phyloP scores from a whole-genome alignment of 2,113 vertebrate species.

The Labeo catla region DNA sequence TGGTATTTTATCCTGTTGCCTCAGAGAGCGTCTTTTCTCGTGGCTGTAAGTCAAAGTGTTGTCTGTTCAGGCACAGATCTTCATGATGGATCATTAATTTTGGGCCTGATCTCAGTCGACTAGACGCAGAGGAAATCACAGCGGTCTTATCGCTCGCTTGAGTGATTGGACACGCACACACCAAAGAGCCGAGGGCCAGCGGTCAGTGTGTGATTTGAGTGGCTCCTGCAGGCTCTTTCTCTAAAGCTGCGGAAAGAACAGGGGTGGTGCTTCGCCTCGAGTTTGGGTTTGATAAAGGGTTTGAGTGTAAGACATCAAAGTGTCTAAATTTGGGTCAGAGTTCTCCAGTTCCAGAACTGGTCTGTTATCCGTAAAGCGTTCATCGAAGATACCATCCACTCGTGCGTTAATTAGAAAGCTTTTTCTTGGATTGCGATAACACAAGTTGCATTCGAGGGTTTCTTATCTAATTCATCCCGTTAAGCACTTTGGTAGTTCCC shows the following conservation, averaged over 20 bases:
- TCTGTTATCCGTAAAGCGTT: background rate
- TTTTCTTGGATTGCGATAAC: conserved; percentile 44
- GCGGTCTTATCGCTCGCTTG: conserved; percentile 28
- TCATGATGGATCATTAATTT: conserved; percentile 30
- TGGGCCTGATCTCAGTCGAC: background rate
- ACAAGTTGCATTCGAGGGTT: conserved; percentile 38
- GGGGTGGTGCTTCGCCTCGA: background rate
- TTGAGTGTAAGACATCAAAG: conserved; percentile 8
- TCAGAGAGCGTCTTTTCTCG: background rate
- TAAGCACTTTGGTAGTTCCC: conserved; percentile 26
- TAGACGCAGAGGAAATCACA: conserved; percentile 30
- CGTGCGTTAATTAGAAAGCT: conserved; percentile 33
- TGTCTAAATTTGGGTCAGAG: conserved; percentile 6
- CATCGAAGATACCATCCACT: conserved; percentile 11
- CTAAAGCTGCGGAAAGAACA: background rate
- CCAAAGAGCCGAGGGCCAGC: background rate
- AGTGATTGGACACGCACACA: conserved; percentile 21
- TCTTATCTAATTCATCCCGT: conserved; percentile 40
- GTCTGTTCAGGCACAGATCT: conserved; percentile 22
- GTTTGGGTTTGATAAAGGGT: conserved; percentile 23
- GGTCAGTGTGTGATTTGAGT: conserved; percentile 17
- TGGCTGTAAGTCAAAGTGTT: conserved; percentile 35
- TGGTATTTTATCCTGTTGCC: conserved; percentile 9
- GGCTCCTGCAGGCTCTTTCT: background rate
- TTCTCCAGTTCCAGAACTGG: background rate